These are phyloP conservation scores for Atta colombica DNA, from an alignment of 1,140 invertebrate genomes.

Conservation along the genomic window DNA sequence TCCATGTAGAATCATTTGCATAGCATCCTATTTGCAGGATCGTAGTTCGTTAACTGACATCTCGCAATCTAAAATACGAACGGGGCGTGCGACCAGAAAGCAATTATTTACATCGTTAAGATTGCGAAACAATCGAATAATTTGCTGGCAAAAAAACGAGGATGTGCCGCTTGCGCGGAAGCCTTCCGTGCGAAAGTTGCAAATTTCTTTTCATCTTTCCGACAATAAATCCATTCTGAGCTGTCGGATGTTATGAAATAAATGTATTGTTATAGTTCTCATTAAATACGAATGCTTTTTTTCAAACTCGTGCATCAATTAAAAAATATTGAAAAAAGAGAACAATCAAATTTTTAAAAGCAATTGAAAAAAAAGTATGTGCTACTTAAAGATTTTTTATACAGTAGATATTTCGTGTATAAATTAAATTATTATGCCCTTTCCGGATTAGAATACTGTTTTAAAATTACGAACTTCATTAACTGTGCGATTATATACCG, in stretches of 20 bases:
- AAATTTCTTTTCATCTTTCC: conserved; percentile 69
- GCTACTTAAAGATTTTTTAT: not conserved
- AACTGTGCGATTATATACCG: not conserved
- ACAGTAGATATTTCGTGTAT: not conserved
- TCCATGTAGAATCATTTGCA: conserved; percentile 51
- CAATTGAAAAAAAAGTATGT: not conserved
- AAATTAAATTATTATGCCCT: not conserved
- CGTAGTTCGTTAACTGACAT: conserved; percentile 47
- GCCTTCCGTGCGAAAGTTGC: conserved; percentile 71
- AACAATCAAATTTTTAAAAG: not conserved
- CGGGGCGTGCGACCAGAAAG: conserved; percentile 57
- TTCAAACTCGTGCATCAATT: conserved; percentile 4
- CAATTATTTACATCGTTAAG: conserved; percentile 67
- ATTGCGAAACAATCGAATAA: conserved; percentile 69
- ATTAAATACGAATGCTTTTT: conserved; percentile 3
- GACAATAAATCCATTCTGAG: conserved; percentile 30
- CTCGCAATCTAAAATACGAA: conserved; percentile 31
- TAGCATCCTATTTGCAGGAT: conserved; percentile 46
- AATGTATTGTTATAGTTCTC: conserved; percentile 33
- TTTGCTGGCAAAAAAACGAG: conserved; percentile 66
- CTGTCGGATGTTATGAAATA: conserved; percentile 46
- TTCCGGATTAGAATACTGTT: not conserved
- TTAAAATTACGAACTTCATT: not conserved
- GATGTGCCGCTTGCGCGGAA: conserved; percentile 40
- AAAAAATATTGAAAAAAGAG: not conserved